Base-by-base conservation (phyloP, 2,888 invertebrate species). In the Agriopis aurantiaria region DNA sequence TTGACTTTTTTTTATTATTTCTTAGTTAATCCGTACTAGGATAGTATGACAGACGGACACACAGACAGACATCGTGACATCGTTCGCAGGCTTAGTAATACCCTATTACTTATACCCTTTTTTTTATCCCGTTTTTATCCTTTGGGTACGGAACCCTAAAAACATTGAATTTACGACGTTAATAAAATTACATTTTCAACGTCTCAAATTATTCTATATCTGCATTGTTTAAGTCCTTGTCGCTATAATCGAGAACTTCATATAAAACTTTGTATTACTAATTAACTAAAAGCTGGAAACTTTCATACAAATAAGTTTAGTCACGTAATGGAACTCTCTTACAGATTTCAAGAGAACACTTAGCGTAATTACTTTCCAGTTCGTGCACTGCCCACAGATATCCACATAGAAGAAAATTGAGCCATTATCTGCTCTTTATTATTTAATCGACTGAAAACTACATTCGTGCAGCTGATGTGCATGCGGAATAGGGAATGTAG, bases 261-360 rank as follows among this genome's bases (percentile, higher is more conserved):
- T 33, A 23, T 7, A 45, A 45, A 45, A 17, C 23, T 52, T 51
- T 23, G 17, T 11, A 33, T 33, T 51, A 33, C n/a, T 65, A 65
- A 69, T 65, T 60, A n/a, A 46, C 51, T 65, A 12, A 57, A 55
- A 69, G 64, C 58, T 33, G 45, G 51, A 12, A 43, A 45, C 49
- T 60, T 53, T 65, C 49, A 60, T 45, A 45, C 51, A 56, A 69
- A 64, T 60, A 60, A 65, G 60, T 65, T 65, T 56, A 12, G 60
- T 49, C 51, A 56, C 56, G 69, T 69, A 69, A 64, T 65, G 59
- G 64, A 69, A 64, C 55, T 69, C 59, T 59, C 55, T 69, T 60
- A 60, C 64, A 53, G 43, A 59, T 59, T 65, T 64, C 43, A 64
- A 45, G 51, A 61, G 60, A 69, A 61, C 65, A 65, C 60, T 59